A percentile compares a stretch with the other conserved stretches of the same genome.
These are phyloP conservation scores for Apeira syringaria DNA, from an alignment of 2,888 invertebrate genomes.

Conservation along the genomic window DNA sequence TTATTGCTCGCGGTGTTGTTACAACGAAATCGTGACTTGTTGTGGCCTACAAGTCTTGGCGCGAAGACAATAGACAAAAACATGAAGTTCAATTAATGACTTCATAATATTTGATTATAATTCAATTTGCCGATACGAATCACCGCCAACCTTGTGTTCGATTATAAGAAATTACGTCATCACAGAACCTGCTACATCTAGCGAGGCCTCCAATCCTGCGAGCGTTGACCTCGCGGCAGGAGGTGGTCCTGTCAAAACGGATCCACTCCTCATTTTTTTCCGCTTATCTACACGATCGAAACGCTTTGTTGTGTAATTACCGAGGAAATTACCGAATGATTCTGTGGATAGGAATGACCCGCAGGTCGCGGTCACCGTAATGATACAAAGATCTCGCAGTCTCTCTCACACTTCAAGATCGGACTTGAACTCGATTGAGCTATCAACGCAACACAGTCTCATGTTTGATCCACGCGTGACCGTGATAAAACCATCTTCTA, in stretches of 20 bases:
- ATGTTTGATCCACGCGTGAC: constrained; percentile 18
- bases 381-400: constrained; percentile 38
- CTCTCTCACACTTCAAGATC: constrained; percentile 7
- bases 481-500: constrained; percentile 25
- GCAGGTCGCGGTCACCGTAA: constrained; percentile 48
- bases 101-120: constrained; percentile 32
- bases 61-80: constrained; percentile 29
- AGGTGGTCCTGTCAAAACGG: constrained; percentile 47
- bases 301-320: constrained; percentile 59
- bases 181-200: constrained; percentile 30
- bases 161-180: constrained; percentile 29
- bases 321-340: constrained; percentile 38
- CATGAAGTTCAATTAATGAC: constrained; percentile 24
- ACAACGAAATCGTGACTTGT: constrained; percentile 13
- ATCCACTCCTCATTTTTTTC: constrained; percentile 48
- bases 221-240: constrained; percentile 46
- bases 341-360: constrained; percentile 35
- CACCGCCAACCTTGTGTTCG: constrained; percentile 23
- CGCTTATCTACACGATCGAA: constrained; percentile 52
- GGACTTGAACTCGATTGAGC: constrained; percentile 38
- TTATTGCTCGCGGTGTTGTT: constrained; percentile 3
- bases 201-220: constrained; percentile 30
- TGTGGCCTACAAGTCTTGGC: constrained; percentile 3
- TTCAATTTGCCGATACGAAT: constrained; percentile 34
- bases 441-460: constrained; percentile 29